phyloP scores from a whole-genome alignment of 2,888 invertebrate genomes.

The Patella depressa region DNA sequence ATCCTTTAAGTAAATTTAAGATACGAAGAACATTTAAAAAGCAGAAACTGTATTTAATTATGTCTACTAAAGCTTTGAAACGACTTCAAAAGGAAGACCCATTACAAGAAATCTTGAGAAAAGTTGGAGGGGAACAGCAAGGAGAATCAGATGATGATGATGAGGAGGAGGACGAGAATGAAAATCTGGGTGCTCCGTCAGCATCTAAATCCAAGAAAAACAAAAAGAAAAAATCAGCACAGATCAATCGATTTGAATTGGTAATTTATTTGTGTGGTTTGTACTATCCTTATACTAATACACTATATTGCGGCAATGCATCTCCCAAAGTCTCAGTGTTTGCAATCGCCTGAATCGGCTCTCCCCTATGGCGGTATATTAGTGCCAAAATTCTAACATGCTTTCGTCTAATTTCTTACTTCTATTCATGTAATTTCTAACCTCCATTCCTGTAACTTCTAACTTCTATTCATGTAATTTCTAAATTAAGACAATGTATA shows the following conservation, averaged over 20 bases:
- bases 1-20: too few species aligned
- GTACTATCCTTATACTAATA: not conserved
- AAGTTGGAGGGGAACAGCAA: constrained; percentile 28
- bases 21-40: too few species aligned
- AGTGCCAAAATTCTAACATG: too few species aligned
- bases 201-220: constrained; percentile 18
- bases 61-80: constrained; percentile 62
- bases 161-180: constrained; percentile 25
- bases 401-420: too few species aligned
- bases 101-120: constrained; percentile 31
- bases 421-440: too few species aligned
- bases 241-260: constrained; percentile 53
- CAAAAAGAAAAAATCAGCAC: constrained; percentile 29
- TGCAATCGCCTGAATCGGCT: too few species aligned
- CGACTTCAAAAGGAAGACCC: constrained; percentile 50
- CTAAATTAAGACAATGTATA: too few species aligned
- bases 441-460: too few species aligned
- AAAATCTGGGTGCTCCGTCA: not conserved
- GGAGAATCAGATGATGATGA: constrained; percentile 31
- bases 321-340: too few species aligned
- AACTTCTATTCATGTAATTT: too few species aligned
- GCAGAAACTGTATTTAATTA: constrained; percentile 21
- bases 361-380: too few species aligned
- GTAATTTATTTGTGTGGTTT: constrained; percentile 28
- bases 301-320: not conserved